phyloP scores from a whole-genome alignment of 1,140 invertebrate genomes.

The Drosophila sechellia region DNA sequence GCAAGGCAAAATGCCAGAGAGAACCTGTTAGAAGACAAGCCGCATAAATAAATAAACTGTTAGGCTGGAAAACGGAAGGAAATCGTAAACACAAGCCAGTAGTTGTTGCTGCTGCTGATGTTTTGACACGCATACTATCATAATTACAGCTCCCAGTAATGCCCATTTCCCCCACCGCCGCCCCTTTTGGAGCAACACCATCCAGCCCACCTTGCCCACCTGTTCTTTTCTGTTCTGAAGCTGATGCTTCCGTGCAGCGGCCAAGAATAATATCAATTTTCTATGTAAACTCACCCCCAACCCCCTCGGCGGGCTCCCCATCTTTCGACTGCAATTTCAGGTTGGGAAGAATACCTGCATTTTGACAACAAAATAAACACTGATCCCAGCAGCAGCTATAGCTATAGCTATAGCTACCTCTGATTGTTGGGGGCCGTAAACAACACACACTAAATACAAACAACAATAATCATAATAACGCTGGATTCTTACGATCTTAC shows the following conservation, averaged over 20 bases:
- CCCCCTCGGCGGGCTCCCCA: slow-evolving; percentile 13
- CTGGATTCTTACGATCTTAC: slow-evolving; percentile 20
- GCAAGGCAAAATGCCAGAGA: slow-evolving; percentile 15
- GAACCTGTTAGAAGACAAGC: slow-evolving; percentile 77
- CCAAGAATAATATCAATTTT: slow-evolving; percentile 82
- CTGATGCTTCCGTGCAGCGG: slow-evolving; percentile 74
- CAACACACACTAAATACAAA: slow-evolving; percentile 65
- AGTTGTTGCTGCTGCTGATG: slow-evolving; percentile 56
- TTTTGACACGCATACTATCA: slow-evolving; percentile 80
- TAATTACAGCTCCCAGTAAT: slow-evolving; percentile 67
- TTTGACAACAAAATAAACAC: slow-evolving; percentile 82
- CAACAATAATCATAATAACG: slow-evolving; percentile 65
- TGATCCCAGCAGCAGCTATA: slow-evolving; percentile 34
- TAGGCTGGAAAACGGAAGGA: slow-evolving; percentile 79
- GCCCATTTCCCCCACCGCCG: slow-evolving; percentile 25
- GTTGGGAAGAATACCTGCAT: slow-evolving; percentile 61
- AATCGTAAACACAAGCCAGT: slow-evolving; percentile 77
- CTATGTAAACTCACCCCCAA: slow-evolving; percentile 62
- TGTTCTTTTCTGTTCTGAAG: slow-evolving; percentile 50
- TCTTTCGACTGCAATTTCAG: slow-evolving; percentile 54
- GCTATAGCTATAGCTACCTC: slow-evolving; percentile 46
- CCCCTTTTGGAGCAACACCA: slow-evolving; percentile 6
- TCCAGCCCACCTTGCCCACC: slow-evolving; percentile 11
- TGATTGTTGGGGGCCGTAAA: slow-evolving; percentile 81
- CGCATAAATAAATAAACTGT: slow-evolving; percentile 80